These are phyloP conservation scores for Cyclophora punctaria DNA, from an alignment of 2,888 invertebrate species.

Conservation along the genomic window DNA sequence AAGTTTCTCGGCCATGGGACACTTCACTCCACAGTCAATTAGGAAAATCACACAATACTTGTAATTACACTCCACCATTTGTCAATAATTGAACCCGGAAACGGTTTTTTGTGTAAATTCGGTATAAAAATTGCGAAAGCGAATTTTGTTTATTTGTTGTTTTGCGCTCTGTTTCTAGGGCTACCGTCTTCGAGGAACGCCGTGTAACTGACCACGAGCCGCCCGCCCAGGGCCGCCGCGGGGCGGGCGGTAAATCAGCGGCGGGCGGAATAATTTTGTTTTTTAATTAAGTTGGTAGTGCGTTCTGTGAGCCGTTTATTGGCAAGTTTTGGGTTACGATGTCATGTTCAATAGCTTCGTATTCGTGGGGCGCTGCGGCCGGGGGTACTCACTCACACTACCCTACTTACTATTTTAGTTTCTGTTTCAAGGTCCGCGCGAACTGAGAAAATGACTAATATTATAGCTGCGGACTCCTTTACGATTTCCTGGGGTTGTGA, in stretches of 20 bases:
- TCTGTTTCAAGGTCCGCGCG: too few relatives aligned
- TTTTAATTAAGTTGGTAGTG: slow-evolving; percentile 67
- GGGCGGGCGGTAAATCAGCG: slow-evolving; percentile 55
- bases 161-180: slow-evolving; percentile 67
- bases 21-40: slow-evolving; percentile 24
- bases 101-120: slow-evolving; percentile 14
- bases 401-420: too few relatives aligned
- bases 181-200: slow-evolving; percentile 59
- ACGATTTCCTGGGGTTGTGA: too few relatives aligned
- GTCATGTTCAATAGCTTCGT: slow-evolving; percentile 18
- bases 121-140: slow-evolving; percentile 13
- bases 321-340: slow-evolving; percentile 19
- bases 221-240: slow-evolving; percentile 26
- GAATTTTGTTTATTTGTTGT: slow-evolving; percentile 64
- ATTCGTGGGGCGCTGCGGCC: background rate
- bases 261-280: slow-evolving; percentile 67
- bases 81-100: background rate
- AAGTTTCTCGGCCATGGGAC: slow-evolving; percentile 40
- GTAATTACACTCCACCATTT: background rate
- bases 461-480: too few relatives aligned
- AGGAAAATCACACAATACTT: background rate
- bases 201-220: slow-evolving; percentile 56
- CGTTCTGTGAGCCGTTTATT: slow-evolving; percentile 37
- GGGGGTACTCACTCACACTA: background rate
- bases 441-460: too few relatives aligned